A percentile compares a stretch with the other conserved stretches of the same genome.
phyloP scores from a whole-genome alignment of 2,888 invertebrate species.

The Lampropteryx suffumata region DNA sequence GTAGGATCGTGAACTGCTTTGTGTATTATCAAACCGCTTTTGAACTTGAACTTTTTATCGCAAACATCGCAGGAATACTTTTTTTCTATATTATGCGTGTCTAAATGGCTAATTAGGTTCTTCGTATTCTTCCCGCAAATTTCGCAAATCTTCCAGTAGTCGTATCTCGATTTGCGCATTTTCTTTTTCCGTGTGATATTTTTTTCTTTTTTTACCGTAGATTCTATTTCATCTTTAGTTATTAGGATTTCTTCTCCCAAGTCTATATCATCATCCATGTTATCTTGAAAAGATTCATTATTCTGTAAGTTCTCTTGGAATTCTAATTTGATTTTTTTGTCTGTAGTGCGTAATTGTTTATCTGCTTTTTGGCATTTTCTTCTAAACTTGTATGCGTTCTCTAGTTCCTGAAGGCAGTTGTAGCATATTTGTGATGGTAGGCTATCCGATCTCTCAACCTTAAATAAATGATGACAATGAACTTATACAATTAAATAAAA shows the following conservation, averaged over 20 bases:
- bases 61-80: conserved; percentile 72
- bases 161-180: conserved; percentile 53
- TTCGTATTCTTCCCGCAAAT: conserved; percentile 73
- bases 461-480: conserved; percentile 34
- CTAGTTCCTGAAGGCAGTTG: conserved; percentile 64
- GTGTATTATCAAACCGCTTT: conserved; percentile 73
- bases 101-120: conserved; percentile 68
- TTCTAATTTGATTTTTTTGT: conserved; percentile 57
- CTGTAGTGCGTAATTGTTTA: conserved; percentile 49
- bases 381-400: conserved; percentile 73
- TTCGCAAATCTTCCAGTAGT: conserved; percentile 76
- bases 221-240: conserved; percentile 3
- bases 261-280: conserved; percentile 36
- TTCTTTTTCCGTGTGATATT: conserved; percentile 46
- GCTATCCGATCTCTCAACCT: conserved; percentile 68
- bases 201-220: conserved; percentile 31
- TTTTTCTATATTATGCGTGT: conserved; percentile 66
- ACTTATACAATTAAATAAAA: conserved; percentile 1
- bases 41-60: conserved; percentile 76
- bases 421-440: conserved; percentile 68
- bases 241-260: background rate
- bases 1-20: conserved; percentile 71
- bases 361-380: conserved; percentile 72
- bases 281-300: conserved; percentile 27
- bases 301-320: conserved; percentile 38